phyloP scores from a whole-genome alignment of 2,797 vertebrate species.

The Limosa lapponica region DNA sequence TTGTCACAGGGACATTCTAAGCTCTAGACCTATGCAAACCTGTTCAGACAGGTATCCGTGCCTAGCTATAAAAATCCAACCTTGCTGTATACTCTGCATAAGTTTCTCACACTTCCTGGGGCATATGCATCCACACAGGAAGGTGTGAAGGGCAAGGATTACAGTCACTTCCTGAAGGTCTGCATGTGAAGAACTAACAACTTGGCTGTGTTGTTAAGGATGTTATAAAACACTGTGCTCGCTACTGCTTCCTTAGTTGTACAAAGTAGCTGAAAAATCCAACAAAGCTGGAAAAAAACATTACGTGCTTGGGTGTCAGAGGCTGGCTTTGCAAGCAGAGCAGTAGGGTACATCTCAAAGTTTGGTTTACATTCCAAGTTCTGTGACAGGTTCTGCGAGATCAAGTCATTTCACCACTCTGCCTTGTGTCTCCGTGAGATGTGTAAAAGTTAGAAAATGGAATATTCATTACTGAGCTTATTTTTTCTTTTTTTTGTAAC shows the following conservation, averaged over 20 bases:
- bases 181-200: background rate
- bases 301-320: background rate
- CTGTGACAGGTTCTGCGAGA: background rate
- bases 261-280: background rate
- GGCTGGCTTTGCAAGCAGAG: background rate
- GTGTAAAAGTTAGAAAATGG: background rate
- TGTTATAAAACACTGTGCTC: background rate
- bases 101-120: background rate
- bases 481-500: background rate
- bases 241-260: background rate
- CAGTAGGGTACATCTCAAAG: background rate
- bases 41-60: background rate
- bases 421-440: background rate
- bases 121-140: background rate
- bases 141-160: background rate
- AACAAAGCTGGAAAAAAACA: background rate
- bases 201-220: background rate
- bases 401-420: background rate
- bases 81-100: background rate
- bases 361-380: background rate
- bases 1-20: background rate
- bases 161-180: background rate
- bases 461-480: background rate
- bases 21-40: background rate
- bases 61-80: background rate